phyloP scores from a whole-genome alignment of 2,797 vertebrate genomes.

The Melanogrammus aeglefinus region DNA sequence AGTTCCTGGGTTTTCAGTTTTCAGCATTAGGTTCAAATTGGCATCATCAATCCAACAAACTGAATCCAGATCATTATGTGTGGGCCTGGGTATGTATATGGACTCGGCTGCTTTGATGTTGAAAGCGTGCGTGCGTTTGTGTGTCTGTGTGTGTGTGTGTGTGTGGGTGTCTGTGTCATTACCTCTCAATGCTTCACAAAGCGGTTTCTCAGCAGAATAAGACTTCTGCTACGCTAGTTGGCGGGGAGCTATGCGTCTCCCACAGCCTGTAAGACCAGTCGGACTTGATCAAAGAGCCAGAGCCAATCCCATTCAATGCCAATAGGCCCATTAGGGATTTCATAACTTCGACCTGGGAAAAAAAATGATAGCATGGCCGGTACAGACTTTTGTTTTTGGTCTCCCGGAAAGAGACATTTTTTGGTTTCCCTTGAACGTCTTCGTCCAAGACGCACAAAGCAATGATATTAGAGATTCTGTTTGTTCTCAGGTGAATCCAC shows the following conservation, averaged over 20 bases:
- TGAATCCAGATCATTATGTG: not conserved
- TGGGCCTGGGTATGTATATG: not conserved
- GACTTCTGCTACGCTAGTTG: not conserved
- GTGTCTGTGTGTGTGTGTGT: not conserved
- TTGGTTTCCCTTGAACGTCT: no score
- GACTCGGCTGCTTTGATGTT: not conserved
- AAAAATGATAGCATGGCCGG: not conserved
- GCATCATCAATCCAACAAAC: not conserved
- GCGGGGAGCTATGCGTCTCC: not conserved
- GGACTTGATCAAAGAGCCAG: not conserved
- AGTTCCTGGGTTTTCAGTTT: not conserved
- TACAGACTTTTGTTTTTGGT: no score
- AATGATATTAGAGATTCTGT: not conserved
- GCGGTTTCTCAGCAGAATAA: not conserved
- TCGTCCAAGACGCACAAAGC: not conserved
- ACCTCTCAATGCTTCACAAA: not conserved
- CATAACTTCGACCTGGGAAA: not conserved
- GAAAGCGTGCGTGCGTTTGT: not conserved
- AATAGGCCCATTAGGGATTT: not conserved
- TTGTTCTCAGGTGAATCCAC: not conserved
- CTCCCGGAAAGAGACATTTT: no score
- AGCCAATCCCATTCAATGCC: not conserved
- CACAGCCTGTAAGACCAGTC: not conserved
- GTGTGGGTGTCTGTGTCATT: not conserved
- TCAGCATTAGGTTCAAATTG: not conserved